These are phyloP conservation scores for Podilymbus podiceps DNA, from an alignment of 2,113 vertebrate genomes.

Conservation along the genomic window DNA sequence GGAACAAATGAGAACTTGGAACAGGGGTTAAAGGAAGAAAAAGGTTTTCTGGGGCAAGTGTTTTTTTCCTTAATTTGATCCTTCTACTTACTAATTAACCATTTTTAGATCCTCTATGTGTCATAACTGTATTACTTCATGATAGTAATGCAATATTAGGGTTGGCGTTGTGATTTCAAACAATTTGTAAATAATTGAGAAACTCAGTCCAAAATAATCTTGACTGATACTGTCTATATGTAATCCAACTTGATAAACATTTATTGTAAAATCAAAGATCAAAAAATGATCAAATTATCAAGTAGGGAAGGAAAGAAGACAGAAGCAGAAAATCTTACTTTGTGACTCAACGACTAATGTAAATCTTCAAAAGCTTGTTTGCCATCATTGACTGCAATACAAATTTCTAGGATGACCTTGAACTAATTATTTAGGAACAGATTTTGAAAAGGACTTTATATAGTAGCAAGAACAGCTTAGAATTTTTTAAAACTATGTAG, in stretches of 20 bases:
- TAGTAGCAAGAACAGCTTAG: not conserved
- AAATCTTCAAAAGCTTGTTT: not conserved
- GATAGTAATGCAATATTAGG: not conserved
- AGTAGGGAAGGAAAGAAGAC: not conserved
- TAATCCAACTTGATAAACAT: not conserved
- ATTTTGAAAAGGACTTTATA: not conserved
- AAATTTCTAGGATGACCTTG: not conserved
- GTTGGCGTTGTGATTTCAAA: not conserved
- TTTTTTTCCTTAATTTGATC: not conserved
- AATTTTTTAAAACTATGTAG: not conserved
- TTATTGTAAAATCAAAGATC: not conserved
- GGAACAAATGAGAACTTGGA: not conserved
- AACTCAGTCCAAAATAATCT: not conserved
- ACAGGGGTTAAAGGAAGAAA: not conserved
- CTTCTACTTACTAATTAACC: not conserved
- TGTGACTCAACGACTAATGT: not conserved
- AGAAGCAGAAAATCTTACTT: not conserved
- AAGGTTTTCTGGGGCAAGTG: rapidly evolving
- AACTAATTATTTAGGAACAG: not conserved
- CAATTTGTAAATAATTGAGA: not conserved
- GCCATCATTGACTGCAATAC: not conserved
- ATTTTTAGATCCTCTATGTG: not conserved
- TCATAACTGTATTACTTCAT: not conserved
- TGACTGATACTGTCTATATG: not conserved
- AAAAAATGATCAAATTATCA: not conserved